Evolutionary conservation across 2,797 vertebrate species (phyloP).

Genomic region (Notamacropus eugenii): DNA sequence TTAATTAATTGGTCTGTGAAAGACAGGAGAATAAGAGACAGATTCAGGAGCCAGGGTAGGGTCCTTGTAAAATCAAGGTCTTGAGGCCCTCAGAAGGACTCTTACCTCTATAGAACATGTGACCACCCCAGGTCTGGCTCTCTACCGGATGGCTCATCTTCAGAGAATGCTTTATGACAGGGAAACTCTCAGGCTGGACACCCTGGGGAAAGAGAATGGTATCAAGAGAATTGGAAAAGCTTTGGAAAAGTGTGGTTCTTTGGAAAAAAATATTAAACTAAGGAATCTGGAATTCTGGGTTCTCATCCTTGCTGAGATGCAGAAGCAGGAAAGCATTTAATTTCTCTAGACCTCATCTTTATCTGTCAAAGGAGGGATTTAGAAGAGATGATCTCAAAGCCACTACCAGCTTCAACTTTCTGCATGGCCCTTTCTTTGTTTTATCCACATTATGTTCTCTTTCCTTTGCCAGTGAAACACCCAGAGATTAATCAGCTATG

Average conservation of each 20-base stretch:
- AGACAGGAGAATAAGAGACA: not conserved
- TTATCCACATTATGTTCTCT: not conserved
- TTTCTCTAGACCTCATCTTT: not conserved
- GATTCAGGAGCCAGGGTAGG: not conserved
- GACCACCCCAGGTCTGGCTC: slow-evolving; percentile 86
- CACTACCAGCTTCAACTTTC: not conserved
- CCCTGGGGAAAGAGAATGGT: slow-evolving; percentile 84
- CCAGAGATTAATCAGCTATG: not conserved
- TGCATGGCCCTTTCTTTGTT: not conserved
- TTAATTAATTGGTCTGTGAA: not conserved
- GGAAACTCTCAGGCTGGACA: slow-evolving; percentile 91
- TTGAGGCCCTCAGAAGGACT: not conserved
- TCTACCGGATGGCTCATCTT: slow-evolving; percentile 87
- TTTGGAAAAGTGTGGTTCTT: not conserved
- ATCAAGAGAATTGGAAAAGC: not conserved
- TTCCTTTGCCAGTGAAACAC: not conserved
- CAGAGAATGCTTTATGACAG: slow-evolving; percentile 89
- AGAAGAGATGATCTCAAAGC: not conserved
- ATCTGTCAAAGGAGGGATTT: not conserved
- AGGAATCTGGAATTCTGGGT: not conserved
- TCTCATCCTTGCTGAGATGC: not conserved
- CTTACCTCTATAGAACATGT: slow-evolving; percentile 91
- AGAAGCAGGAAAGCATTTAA: not conserved
- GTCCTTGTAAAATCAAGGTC: not conserved
- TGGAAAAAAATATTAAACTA: not conserved